phyloP scores from a whole-genome alignment of 2,888 invertebrate species.

The Sinhomidia bicolor region DNA sequence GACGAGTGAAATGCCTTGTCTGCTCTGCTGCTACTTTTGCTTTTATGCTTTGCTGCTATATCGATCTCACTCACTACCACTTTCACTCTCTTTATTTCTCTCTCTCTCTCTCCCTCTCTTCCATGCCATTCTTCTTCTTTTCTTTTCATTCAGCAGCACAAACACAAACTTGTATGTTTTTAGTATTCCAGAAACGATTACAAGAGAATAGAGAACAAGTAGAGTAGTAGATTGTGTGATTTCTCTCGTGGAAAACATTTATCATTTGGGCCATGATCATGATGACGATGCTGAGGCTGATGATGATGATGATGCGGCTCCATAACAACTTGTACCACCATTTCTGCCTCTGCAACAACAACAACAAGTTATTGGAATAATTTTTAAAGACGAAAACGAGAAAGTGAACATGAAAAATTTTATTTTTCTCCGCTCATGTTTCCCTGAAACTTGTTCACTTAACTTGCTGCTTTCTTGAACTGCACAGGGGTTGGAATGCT shows the following conservation, averaged over 20 bases:
- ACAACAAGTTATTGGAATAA: neutral
- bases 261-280: too few relatives aligned
- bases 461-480: neutral
- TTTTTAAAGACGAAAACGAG: neutral
- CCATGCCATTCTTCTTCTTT: conserved; percentile 14
- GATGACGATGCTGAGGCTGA: too few relatives aligned
- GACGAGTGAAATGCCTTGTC: neutral
- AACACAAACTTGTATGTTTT: neutral
- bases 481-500: neutral
- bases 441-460: neutral
- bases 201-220: neutral
- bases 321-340: neutral
- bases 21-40: too few relatives aligned
- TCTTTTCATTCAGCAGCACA: neutral
- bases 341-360: neutral
- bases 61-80: conserved; percentile 16
- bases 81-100: too few relatives aligned
- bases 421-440: neutral
- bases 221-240: conserved; percentile 34
- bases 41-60: neutral
- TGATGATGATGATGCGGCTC: conserved; percentile 1
- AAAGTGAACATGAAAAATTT: neutral
- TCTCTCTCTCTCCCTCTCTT: neutral
- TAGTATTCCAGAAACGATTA: neutral
- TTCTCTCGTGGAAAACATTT: conserved; percentile 24